Evolutionary conservation across 2,888 invertebrate species (phyloP).

Genomic region (Lasioglossum pauxillum): DNA sequence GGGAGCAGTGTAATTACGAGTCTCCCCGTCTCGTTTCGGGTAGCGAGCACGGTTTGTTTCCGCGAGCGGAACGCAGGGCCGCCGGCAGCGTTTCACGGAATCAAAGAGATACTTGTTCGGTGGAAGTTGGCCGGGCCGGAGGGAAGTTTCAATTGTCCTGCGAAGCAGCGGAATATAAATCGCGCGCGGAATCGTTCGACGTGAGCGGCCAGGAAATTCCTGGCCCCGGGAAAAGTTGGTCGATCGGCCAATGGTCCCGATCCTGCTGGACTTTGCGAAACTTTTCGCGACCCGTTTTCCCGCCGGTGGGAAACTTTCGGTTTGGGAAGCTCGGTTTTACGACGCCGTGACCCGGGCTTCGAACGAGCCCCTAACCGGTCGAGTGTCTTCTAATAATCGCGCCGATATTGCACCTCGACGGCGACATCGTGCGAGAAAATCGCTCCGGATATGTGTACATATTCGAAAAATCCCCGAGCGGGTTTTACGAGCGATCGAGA

Average conservation of each 20-base stretch:
- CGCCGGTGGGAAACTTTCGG: slow-evolving; percentile 15
- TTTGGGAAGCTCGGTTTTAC: slow-evolving; percentile 24
- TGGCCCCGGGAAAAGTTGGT: background rate
- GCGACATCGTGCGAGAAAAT: background rate
- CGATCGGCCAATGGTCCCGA: slow-evolving; percentile 11
- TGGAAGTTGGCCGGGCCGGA: background rate
- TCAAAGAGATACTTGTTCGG: slow-evolving; percentile 15
- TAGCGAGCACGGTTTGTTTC: background rate
- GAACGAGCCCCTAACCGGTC: slow-evolving; percentile 1
- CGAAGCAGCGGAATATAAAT: slow-evolving; percentile 15
- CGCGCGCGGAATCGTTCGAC: slow-evolving; percentile 14
- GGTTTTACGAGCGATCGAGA: slow-evolving; percentile 23
- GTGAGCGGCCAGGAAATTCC: slow-evolving; percentile 18
- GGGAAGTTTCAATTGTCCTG: background rate
- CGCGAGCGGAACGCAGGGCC: background rate
- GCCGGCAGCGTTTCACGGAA: background rate
- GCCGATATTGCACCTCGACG: slow-evolving; percentile 11
- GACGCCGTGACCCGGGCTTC: slow-evolving; percentile 6
- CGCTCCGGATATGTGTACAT: background rate
- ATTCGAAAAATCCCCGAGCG: background rate
- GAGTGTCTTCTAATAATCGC: slow-evolving; percentile 47
- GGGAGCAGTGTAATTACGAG: slow-evolving; percentile 21
- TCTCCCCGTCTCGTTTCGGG: background rate
- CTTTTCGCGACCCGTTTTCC: slow-evolving; percentile 38
- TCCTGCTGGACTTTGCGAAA: slow-evolving; percentile 12